Evolutionary conservation across 2,888 invertebrate species (phyloP), one percentile per base, ranked within the genome.

Genomic region (Dusona sp.): DNA sequence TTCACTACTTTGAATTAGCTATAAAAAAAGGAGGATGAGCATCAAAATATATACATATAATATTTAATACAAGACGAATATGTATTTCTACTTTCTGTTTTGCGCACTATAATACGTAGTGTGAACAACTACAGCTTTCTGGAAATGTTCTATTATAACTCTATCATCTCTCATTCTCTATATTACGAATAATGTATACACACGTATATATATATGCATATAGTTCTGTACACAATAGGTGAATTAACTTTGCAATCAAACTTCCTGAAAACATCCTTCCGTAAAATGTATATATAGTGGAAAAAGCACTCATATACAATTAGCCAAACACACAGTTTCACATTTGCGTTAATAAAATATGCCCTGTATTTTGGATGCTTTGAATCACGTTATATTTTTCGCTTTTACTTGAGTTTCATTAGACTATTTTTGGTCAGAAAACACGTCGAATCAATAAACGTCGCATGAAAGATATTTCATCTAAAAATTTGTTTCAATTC

Each of bases 91-190:
- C 25, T 54, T 51, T 9, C 72, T 48, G 38, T 85, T 67, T 81
- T 72, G 48, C 36, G 65, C 51, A 7, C n/a, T 73, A 48, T 73
- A 45, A 72, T 77, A 72, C 42, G 19, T 29, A 33, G 29, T 33
- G 45, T 33, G n/a, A 65, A 70, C 80, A 77, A 72, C 80, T 73
- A 42, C 16, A 38, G 51, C 42, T 79, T 77, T 77, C 16, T 61
- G n/a, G 25, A 81, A 84, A 75, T 80, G 54, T 80, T 48, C 72
- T 80, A 80, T 72, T 70, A 84, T 77, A 84, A 84, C 80, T 65
- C 80, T 80, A 16, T 8, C 77, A 64, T 48, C 11, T 48, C 29
- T 48, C 48, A 25, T 51, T 7, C 67, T 19, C n/a, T 57, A n/a
- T 57, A 42, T 45, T 45, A 45, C 45, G 61, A 61, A 64, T 75